These are phyloP conservation scores for Sturnus vulgaris DNA, from an alignment of 2,113 vertebrate species.

Conservation along the genomic window DNA sequence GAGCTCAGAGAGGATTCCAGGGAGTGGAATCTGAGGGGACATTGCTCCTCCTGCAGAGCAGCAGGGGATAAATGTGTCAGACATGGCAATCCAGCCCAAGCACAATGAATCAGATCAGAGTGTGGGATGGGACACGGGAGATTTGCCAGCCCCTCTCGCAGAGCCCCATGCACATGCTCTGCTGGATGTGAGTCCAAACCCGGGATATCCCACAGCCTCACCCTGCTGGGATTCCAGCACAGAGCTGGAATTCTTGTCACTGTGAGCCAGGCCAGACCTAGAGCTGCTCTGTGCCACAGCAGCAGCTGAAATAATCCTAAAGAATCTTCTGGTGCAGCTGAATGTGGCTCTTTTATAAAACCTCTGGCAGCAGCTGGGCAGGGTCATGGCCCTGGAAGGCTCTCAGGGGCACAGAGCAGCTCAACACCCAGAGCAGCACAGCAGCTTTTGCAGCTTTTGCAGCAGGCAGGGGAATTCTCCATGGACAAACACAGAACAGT, in stretches of 20 bases:
- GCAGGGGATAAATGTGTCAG: neutral
- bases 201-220: rapidly evolving
- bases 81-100: neutral
- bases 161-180: neutral
- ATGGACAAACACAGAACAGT: neutral
- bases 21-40: neutral
- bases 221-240: neutral
- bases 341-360: neutral
- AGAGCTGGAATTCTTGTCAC: too few species aligned
- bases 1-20: neutral
- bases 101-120: rapidly evolving
- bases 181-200: neutral
- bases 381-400: neutral
- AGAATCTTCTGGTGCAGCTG: too few species aligned
- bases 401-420: neutral
- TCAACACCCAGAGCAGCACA: neutral
- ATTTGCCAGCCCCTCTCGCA: neutral
- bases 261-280: neutral
- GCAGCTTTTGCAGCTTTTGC: neutral
- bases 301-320: neutral
- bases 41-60: neutral
- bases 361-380: rapidly evolving
- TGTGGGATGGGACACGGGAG: rapidly evolving
- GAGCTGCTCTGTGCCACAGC: neutral
- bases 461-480: neutral